Conservation (phyloP, 2,888 invertebrate genomes). For the Trachelus iudaicus region DNA sequence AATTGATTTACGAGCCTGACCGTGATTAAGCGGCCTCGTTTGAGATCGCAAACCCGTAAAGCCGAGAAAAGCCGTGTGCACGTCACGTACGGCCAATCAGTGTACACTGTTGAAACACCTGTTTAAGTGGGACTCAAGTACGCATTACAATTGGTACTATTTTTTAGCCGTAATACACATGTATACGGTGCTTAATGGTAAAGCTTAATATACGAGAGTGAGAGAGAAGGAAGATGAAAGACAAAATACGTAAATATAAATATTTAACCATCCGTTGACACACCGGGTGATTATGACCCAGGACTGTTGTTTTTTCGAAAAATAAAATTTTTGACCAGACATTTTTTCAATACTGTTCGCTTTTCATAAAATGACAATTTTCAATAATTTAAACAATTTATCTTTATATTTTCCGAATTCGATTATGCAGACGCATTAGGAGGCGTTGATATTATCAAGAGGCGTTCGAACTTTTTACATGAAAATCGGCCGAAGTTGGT, state of each 20-base stretch:
- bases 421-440: no score
- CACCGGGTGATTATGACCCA: no score
- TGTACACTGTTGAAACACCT: not conserved
- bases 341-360: no score
- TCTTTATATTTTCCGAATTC: no score
- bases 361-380: no score
- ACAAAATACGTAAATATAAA: slow-evolving; percentile 1
- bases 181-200: not conserved
- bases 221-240: not conserved
- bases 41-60: slow-evolving; percentile 4
- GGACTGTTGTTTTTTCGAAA: no score
- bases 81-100: slow-evolving; percentile 4
- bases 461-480: no score
- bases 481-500: no score
- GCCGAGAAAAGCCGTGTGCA: not conserved
- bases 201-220: not conserved
- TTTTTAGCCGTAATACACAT: not conserved
- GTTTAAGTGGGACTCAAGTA: not conserved
- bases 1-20: slow-evolving; percentile 23
- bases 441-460: no score
- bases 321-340: no score
- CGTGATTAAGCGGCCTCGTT: slow-evolving; percentile 19
- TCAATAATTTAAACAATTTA: no score
- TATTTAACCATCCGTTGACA: not conserved
- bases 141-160: not conserved